Evolutionary conservation across 2,113 vertebrate genomes (phyloP).

Genomic region (Pogona vitticeps): DNA sequence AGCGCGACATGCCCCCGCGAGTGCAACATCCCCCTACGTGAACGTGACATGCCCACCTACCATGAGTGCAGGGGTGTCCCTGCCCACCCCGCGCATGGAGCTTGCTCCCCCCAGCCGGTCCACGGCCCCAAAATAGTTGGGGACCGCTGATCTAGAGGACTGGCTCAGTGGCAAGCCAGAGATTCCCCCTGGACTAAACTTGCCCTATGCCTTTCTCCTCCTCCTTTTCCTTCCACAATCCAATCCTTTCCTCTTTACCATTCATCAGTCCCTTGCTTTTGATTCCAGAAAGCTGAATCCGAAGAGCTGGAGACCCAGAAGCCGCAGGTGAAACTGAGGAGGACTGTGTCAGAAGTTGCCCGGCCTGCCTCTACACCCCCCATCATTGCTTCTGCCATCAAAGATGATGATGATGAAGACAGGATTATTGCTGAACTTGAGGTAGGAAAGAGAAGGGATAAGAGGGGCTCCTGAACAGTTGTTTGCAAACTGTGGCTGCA

Average conservation of each 20-base stretch:
- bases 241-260: not conserved
- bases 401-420: constrained; percentile 86
- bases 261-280: not conserved
- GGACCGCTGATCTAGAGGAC: too few relatives aligned
- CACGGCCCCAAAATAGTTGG: too few relatives aligned
- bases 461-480: not conserved
- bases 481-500: not conserved
- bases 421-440: constrained; percentile 88
- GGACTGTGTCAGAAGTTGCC: constrained; percentile 89
- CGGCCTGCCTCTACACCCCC: constrained; percentile 93
- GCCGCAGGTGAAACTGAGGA: constrained; percentile 90
- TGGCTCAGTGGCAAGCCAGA: not conserved
- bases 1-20: too few relatives aligned
- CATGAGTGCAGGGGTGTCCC: too few relatives aligned
- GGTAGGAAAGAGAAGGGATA: constrained; percentile 73
- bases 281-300: constrained; percentile 86
- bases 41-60: too few relatives aligned
- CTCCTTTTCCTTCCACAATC: not conserved
- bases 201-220: not conserved
- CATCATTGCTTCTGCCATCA: constrained; percentile 86
- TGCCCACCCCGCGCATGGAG: too few relatives aligned
- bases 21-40: too few relatives aligned
- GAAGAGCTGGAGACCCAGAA: constrained; percentile 92
- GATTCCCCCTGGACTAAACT: not conserved
- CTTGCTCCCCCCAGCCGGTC: too few relatives aligned